Base-by-base conservation (phyloP, 1,140 invertebrate genomes). In the Halesus radiatus region DNA sequence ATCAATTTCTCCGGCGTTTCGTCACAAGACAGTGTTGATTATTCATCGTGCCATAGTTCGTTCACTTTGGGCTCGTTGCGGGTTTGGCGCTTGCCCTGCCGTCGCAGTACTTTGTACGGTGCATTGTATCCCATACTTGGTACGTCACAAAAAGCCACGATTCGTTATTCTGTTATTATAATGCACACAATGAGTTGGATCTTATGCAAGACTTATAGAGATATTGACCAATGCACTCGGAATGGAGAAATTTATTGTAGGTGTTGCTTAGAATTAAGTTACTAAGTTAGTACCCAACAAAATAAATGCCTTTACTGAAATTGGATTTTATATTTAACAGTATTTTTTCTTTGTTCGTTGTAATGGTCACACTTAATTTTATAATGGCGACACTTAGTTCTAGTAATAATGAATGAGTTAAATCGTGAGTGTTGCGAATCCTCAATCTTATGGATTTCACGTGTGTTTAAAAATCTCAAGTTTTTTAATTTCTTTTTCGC, bases 221-320 rank as follows among this genome's bases (percentile, higher is more conserved):
- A 45, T 45, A 45, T 45, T 45, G 37, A 45, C 37, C 37, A 45
- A 45, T 45, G 37, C 37, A 45, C 37, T 45, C 20, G 20, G 66
- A 23, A 68, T 54, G 78, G 76, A 58, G 72, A 50, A 79, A 68
- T 81, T 81, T 81, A 77, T 84, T 84, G 84, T 84, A 78, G 58
- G 37, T 45, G 37, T 45, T 45, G 13, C 37, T 13, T 13, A 13
- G 37, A 45, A 45, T 10, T 13, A 1, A 45, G 37, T 45, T 45
- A 45, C 37, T 13, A 56, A 20, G n/a, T 22, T 8, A 45, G 10
- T 45, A 32, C 32, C 5, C 5, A 45, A 45, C 10, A 13, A 45
- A 45, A 45, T 13, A 13, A 45, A 45, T 13, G 37, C 7, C 13
- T 45, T 45, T 37, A 45, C 10, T 10, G 13, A 45, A 45, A 45